These are phyloP conservation scores for Willisornis vidua DNA, from an alignment of 2,113 vertebrate genomes.

Conservation along the genomic window DNA sequence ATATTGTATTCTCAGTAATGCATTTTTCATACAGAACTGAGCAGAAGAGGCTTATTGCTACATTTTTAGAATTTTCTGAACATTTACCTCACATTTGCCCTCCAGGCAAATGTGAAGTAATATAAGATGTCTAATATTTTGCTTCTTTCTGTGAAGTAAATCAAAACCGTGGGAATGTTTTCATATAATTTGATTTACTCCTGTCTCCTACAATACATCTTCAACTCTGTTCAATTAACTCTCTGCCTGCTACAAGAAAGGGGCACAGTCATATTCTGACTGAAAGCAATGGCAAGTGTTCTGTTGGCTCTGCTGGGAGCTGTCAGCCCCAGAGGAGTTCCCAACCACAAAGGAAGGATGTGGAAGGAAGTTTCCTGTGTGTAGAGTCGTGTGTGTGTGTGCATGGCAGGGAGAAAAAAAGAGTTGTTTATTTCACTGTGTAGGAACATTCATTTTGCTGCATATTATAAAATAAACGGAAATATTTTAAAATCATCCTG, in stretches of 20 bases:
- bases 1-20: constrained; percentile 27
- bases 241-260: constrained; percentile 60
- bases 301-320: neutral
- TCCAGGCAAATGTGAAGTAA: constrained; percentile 71
- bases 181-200: constrained; percentile 72
- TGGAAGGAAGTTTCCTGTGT: constrained; percentile 15
- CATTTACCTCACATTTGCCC: constrained; percentile 70
- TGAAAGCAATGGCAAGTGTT: constrained; percentile 44
- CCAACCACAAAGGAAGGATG: constrained; percentile 39
- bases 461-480: constrained; percentile 3
- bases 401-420: neutral
- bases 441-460: neutral
- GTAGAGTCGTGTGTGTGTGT: neutral
- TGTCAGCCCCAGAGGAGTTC: neutral
- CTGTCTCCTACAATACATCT: constrained; percentile 71
- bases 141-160: constrained; percentile 78
- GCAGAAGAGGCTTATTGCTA: constrained; percentile 56
- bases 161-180: constrained; percentile 80
- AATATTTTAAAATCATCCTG: neutral
- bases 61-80: constrained; percentile 69
- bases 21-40: constrained; percentile 33
- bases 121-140: constrained; percentile 76
- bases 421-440: neutral
- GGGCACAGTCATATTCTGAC: neutral
- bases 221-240: constrained; percentile 63